Conservation (phyloP, 1,140 invertebrate species). For the Leptinotarsa texana region DNA sequence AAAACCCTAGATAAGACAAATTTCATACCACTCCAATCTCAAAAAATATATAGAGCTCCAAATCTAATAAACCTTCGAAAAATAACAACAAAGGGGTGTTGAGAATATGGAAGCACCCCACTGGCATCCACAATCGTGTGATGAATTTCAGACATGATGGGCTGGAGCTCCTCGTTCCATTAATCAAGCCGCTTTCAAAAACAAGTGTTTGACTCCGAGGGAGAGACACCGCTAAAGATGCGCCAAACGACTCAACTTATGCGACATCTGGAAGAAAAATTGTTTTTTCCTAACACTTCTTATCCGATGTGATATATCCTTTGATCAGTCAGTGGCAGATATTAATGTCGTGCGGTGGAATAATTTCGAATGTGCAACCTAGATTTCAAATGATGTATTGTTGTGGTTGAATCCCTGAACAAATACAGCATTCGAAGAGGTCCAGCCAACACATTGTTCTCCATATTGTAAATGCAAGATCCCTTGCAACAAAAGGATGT, state of each 20-base stretch:
- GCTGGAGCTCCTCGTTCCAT: conserved; percentile 9
- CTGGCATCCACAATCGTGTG: not conserved
- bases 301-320: not conserved
- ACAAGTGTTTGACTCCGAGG: conserved; percentile 25
- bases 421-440: too few species aligned
- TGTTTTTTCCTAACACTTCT: conserved; percentile 10
- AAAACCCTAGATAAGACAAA: too few species aligned
- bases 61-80: too few species aligned
- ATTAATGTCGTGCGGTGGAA: conserved; percentile 7
- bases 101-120: not conserved
- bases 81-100: not conserved
- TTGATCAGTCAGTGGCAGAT: conserved; percentile 12
- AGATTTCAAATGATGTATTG: too few species aligned
- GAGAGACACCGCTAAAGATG: conserved; percentile 18
- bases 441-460: too few species aligned
- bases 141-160: conserved; percentile 22
- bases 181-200: conserved; percentile 25
- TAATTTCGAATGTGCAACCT: not conserved
- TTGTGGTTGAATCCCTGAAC: too few species aligned
- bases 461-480: too few species aligned
- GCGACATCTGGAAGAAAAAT: conserved; percentile 26
- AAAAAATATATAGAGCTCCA: too few species aligned
- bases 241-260: conserved; percentile 26
- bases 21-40: too few species aligned
- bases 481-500: too few species aligned